phyloP scores from a whole-genome alignment of 2,113 vertebrate species.

The Oryzias melastigma region DNA sequence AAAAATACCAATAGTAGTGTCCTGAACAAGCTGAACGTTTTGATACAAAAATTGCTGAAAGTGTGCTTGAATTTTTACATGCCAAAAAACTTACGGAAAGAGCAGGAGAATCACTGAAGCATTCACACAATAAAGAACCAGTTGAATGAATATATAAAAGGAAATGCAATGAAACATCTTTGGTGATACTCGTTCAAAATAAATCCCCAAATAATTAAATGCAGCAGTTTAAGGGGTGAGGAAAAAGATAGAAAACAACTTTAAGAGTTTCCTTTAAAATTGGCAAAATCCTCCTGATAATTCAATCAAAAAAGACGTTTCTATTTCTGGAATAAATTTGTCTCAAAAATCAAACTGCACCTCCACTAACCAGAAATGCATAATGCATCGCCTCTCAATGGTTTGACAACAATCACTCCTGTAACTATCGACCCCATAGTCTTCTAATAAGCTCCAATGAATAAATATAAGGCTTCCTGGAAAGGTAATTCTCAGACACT shows the following conservation, averaged over 20 bases:
- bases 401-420: slow-evolving; percentile 56
- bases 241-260: slow-evolving; percentile 3
- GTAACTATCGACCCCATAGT: slow-evolving; percentile 48
- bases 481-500: slow-evolving; percentile 32
- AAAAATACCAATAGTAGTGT: too few relatives aligned
- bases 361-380: slow-evolving; percentile 22
- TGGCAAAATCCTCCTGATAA: slow-evolving; percentile 5
- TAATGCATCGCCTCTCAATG: slow-evolving; percentile 51
- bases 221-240: background rate
- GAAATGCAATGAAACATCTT: too few relatives aligned
- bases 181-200: too few relatives aligned
- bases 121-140: too few relatives aligned
- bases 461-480: slow-evolving; percentile 56
- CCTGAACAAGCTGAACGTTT: too few relatives aligned
- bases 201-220: too few relatives aligned
- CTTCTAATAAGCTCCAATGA: slow-evolving; percentile 56
- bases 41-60: too few relatives aligned
- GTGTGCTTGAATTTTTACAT: too few relatives aligned
- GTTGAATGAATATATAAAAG: too few relatives aligned
- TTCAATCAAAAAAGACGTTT: background rate
- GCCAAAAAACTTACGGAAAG: too few relatives aligned
- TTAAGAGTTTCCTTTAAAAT: slow-evolving; percentile 8
- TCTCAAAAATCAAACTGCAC: slow-evolving; percentile 9
- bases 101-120: too few relatives aligned
- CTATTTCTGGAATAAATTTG: background rate